Base-by-base conservation (phyloP, 2,888 invertebrate genomes). In the Standfussiana lucernea region DNA sequence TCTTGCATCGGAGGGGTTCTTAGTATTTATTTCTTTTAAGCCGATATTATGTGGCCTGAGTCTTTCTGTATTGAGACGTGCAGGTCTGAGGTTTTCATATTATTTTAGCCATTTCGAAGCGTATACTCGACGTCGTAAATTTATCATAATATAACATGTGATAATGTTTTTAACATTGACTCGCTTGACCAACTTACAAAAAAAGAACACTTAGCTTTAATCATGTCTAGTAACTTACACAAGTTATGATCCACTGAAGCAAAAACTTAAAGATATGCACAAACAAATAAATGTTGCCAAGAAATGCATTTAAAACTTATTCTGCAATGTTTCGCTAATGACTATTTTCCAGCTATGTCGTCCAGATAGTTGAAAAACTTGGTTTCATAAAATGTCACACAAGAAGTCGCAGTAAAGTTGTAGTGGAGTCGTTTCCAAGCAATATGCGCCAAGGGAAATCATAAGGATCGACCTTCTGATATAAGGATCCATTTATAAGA, bases 401-500 rank as follows among this genome's bases (percentile, higher is more conserved):
- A 82, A 72, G 75, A 79, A 85, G 67, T 82, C 42, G 15, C 35
- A 74, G 32, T 69, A 72, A 81, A 89, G 80, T 84, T 80, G 74
- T 80, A 80, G 77, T 82, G 72, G 81, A 83, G 78, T 86, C 85
- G 79, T 87, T 89, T 82, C 68, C 62, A 82, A 78, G 80, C 78
- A 90, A 90, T 81, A 87, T 67, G 89, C 79, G 89, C 78, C 90
- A 28, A 64, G 91, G 91, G 91, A 91, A 91, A 91, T 91, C 88
- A 90, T 71, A 75, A 73, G 70, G 61, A 84, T 83, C 79, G 81
- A 86, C 78, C 82, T 72, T 53, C 72, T 84, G 86, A 81, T 85
- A 80, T 82, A 85, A 85, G 67, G 69, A 77, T 66, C 75, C 71
- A 77, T 83, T 84, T 80, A 80, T 72, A 85, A 79, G 77, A 71